These are phyloP conservation scores for Philopotamus ludificatus DNA, from an alignment of 1,140 invertebrate genomes.

Conservation along the genomic window DNA sequence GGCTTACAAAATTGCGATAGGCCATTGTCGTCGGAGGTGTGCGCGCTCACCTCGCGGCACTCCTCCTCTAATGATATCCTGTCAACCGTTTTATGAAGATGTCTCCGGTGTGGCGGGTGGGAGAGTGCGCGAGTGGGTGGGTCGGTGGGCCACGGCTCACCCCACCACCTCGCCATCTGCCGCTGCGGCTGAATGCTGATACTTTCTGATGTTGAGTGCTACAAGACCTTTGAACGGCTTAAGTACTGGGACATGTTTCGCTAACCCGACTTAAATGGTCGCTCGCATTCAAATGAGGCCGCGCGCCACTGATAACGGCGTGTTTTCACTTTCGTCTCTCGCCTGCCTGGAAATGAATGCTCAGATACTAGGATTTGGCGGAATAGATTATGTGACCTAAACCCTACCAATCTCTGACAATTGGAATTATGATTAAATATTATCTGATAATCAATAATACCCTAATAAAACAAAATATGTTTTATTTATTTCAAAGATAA, in stretches of 20 bases:
- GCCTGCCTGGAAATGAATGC: no score
- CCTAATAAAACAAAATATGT: no score
- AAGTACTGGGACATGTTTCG: neutral
- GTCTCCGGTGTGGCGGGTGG: conserved; percentile 1
- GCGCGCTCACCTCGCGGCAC: conserved; percentile 3
- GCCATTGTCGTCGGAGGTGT: neutral
- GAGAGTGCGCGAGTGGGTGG: conserved; percentile 1
- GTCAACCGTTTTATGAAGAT: conserved; percentile 28
- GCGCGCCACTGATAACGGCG: no score
- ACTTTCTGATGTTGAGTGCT: neutral
- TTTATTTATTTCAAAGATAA: no score
- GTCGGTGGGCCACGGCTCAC: neutral
- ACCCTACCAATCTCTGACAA: no score
- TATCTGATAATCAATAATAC: no score
- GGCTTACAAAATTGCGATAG: no score
- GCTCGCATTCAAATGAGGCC: neutral
- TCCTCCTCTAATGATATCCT: conserved; percentile 18
- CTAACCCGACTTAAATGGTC: neutral
- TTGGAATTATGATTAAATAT: no score
- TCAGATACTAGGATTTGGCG: no score
- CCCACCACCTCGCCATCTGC: neutral
- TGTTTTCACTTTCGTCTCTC: no score
- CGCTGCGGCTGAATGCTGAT: neutral
- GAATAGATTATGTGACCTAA: no score
- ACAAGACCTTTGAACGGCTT: conserved; percentile 10